Percentiles rank a stretch among this genome's conserved stretches.
Conservation (phyloP, 2,888 invertebrate species). For the Pachymerium ferrugineum region DNA sequence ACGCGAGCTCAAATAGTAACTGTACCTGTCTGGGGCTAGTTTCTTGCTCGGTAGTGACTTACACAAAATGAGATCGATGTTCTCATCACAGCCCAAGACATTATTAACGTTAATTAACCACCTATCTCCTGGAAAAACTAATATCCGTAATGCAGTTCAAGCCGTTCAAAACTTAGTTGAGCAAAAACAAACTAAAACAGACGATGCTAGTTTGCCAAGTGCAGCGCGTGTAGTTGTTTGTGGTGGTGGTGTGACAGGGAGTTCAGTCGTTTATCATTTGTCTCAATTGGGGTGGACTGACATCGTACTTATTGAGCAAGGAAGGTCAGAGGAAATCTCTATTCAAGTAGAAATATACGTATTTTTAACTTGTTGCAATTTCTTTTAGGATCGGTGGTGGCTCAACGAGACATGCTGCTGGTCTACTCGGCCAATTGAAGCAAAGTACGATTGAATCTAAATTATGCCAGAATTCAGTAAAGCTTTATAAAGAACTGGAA, state of each 20-base stretch:
- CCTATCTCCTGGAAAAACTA: too few species aligned
- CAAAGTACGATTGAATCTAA: slow-evolving; percentile 73
- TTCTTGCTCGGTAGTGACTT: too few species aligned
- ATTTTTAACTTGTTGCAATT: not conserved
- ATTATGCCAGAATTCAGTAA: slow-evolving; percentile 72
- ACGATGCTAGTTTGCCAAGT: too few species aligned
- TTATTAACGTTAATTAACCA: too few species aligned
- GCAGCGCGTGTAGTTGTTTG: slow-evolving; percentile 74
- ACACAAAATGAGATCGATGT: too few species aligned
- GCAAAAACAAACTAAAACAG: too few species aligned
- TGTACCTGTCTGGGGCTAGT: too few species aligned
- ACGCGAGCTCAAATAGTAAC: too few species aligned
- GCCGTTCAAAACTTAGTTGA: too few species aligned
- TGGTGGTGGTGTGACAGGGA: slow-evolving; percentile 87
- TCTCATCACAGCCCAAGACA: too few species aligned
- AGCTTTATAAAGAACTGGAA: slow-evolving; percentile 67
- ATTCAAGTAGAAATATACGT: not conserved
- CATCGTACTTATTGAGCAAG: slow-evolving; percentile 78
- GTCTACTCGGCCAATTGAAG: slow-evolving; percentile 78
- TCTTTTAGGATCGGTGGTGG: slow-evolving; percentile 64
- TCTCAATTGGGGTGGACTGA: slow-evolving; percentile 77
- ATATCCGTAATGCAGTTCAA: too few species aligned
- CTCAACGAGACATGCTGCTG: slow-evolving; percentile 70
- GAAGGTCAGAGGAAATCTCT: slow-evolving; percentile 55
- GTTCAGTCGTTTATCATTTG: slow-evolving; percentile 85